These are phyloP conservation scores for Orthosia incerta DNA, from an alignment of 2,888 invertebrate species.

Conservation along the genomic window DNA sequence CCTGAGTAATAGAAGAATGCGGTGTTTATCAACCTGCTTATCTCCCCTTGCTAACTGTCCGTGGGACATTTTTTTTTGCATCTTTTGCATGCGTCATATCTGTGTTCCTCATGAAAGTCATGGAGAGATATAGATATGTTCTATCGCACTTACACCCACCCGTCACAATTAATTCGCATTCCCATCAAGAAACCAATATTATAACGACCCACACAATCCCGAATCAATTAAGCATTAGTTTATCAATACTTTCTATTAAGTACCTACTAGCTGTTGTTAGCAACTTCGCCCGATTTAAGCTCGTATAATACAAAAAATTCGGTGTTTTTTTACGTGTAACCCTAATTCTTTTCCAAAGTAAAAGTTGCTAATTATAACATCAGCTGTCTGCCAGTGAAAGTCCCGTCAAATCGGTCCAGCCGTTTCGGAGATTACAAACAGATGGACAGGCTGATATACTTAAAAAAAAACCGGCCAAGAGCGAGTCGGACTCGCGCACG, in stretches of 20 bases:
- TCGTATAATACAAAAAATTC: too few species aligned
- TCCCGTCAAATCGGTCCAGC: too few species aligned
- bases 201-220: background rate
- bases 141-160: background rate
- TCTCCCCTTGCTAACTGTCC: conserved; percentile 32
- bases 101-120: background rate
- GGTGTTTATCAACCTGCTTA: conserved; percentile 37
- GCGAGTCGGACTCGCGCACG: too few species aligned
- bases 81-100: background rate
- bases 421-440: too few species aligned
- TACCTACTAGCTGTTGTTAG: too few species aligned
- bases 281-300: too few species aligned
- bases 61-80: conserved; percentile 26
- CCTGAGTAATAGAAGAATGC: conserved; percentile 14
- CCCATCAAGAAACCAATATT: background rate
- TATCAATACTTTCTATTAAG: background rate
- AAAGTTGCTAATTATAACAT: too few species aligned
- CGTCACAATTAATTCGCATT: background rate
- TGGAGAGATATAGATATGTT: background rate
- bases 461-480: too few species aligned
- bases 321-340: too few species aligned
- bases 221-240: background rate
- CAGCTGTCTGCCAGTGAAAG: too few species aligned
- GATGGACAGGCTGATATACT: too few species aligned
- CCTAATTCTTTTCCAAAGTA: too few species aligned